Conservation (phyloP, 2,797 vertebrate genomes). For the Thripadectes ignobilis region DNA sequence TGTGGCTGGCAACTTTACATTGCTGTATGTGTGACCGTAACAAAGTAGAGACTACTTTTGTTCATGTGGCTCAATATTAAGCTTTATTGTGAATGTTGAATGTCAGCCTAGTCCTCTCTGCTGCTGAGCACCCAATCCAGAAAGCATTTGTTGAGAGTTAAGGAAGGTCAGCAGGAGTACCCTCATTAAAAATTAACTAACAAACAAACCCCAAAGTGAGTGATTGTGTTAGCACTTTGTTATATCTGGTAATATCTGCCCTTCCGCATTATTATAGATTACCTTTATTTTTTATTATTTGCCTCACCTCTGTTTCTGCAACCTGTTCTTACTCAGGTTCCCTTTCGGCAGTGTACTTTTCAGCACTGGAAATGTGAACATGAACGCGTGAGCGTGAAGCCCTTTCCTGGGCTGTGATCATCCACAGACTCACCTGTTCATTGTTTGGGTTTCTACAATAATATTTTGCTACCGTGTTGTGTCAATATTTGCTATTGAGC, state of each 20-base stretch:
- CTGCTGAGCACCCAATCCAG: not conserved
- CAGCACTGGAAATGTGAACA: not conserved
- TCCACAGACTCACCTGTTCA: not conserved
- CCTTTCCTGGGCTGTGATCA: not conserved
- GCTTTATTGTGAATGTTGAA: not conserved
- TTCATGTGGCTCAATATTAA: not conserved
- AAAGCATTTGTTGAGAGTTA: not conserved
- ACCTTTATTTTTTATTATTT: not conserved
- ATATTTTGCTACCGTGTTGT: slow-evolving; percentile 17
- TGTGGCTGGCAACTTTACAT: not conserved
- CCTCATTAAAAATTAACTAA: not conserved
- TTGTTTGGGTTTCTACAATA: not conserved
- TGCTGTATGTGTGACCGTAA: not conserved
- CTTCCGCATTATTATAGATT: not conserved
- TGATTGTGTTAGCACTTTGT: not conserved
- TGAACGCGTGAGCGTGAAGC: not conserved
- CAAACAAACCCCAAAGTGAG: not conserved
- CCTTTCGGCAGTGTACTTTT: not conserved
- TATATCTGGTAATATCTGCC: not conserved
- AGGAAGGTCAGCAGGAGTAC: not conserved
- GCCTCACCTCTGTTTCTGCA: not conserved
- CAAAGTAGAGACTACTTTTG: not conserved
- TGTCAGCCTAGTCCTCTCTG: not conserved
- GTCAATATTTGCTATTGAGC: not conserved
- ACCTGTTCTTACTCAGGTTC: not conserved